Conservation (phyloP, 2,888 invertebrate species). For the Ramazzottius varieornatus region DNA sequence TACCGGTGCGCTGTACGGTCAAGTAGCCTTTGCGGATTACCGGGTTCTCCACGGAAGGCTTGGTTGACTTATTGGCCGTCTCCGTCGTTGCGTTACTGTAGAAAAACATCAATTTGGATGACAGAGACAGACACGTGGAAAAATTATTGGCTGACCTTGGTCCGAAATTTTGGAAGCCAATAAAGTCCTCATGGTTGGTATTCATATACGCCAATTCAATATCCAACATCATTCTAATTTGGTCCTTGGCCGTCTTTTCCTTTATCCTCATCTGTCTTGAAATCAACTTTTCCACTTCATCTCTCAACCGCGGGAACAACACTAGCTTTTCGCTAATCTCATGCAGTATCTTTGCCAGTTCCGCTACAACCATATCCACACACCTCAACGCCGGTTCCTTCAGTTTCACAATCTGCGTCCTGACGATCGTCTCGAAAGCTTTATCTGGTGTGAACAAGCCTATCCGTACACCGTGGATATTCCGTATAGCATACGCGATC, state of each 20-base stretch:
- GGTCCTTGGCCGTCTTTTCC: conserved; percentile 85
- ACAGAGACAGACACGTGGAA: too few relatives aligned
- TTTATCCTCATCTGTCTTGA: conserved; percentile 71
- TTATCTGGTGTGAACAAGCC: conserved; percentile 98
- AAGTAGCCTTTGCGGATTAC: background rate
- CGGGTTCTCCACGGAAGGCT: background rate
- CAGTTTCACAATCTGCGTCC: conserved; percentile 80
- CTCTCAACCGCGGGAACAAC: conserved; percentile 81
- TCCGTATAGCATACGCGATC: conserved; percentile 93
- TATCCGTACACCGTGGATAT: conserved; percentile 71
- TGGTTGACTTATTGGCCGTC: too few relatives aligned
- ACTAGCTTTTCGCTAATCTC: conserved; percentile 36
- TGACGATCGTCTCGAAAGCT: conserved; percentile 99
- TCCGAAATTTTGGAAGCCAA: conserved; percentile 39
- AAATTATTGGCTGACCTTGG: too few relatives aligned
- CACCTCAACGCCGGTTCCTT: conserved; percentile 96
- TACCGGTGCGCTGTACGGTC: background rate
- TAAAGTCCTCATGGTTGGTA: conserved; percentile 94
- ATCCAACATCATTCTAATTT: conserved; percentile 67
- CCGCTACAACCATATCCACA: conserved; percentile 84
- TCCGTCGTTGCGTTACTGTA: conserved; percentile 2
- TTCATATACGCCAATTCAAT: conserved; percentile 95
- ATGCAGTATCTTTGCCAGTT: conserved; percentile 59
- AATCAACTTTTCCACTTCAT: conserved; percentile 92
- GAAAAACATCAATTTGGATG: too few relatives aligned